Conservation (phyloP, 2,113 vertebrate genomes). For the Glareola pratincola region DNA sequence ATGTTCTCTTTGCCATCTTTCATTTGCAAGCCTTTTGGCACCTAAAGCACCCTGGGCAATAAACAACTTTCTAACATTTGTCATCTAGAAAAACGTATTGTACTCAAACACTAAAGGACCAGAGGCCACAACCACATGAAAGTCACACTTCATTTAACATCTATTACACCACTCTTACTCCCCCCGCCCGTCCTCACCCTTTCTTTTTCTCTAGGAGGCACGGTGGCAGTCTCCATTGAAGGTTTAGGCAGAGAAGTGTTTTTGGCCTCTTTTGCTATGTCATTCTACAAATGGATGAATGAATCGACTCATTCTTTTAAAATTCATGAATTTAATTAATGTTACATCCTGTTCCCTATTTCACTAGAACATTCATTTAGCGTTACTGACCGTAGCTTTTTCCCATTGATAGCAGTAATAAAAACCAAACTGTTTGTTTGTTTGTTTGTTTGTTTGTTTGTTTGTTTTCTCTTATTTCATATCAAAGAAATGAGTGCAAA, state of each 20-base stretch:
- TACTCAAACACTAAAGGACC: background rate
- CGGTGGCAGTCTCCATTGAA: background rate
- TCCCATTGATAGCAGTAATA: background rate
- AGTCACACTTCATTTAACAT: slow-evolving; percentile 32
- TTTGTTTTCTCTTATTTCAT: background rate
- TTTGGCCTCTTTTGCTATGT: background rate
- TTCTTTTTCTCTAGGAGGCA: background rate
- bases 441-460: background rate
- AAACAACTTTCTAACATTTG: slow-evolving; percentile 31
- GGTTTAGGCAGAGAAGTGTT: background rate
- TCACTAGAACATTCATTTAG: background rate
- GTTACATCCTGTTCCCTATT: background rate
- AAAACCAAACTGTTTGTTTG: background rate
- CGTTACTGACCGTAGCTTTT: background rate
- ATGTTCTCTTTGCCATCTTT: slow-evolving; percentile 13
- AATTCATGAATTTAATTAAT: slow-evolving; percentile 33
- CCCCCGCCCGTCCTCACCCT: background rate
- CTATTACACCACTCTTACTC: background rate
- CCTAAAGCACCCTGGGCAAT: background rate
- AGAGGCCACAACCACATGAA: slow-evolving; percentile 17
- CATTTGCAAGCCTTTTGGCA: slow-evolving; percentile 16
- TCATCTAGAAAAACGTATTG: background rate
- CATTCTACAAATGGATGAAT: background rate
- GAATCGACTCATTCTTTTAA: background rate
- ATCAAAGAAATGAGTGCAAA: background rate